Evolutionary conservation across 2,888 invertebrate genomes (phyloP).

Genomic region (Eupithecia vulgata): DNA sequence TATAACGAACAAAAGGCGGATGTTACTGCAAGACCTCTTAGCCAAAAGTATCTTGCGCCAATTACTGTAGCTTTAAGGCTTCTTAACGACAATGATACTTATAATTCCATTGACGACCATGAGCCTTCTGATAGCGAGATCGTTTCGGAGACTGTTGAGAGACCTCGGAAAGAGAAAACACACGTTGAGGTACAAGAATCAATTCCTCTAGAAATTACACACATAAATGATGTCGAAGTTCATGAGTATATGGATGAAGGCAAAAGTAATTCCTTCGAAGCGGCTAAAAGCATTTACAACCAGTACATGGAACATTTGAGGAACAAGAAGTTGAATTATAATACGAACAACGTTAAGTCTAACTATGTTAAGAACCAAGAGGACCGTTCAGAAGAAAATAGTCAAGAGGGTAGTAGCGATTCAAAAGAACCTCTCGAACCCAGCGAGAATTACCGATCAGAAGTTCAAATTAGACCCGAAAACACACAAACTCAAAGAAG

Average conservation of each 20-base stretch:
- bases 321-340: slow-evolving; percentile 68
- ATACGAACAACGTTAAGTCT: slow-evolving; percentile 61
- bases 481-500: slow-evolving; percentile 58
- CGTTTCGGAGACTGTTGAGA: slow-evolving; percentile 65
- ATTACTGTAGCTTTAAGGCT: slow-evolving; percentile 85
- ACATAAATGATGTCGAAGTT: slow-evolving; percentile 77
- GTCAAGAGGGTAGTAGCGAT: slow-evolving; percentile 49
- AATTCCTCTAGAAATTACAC: slow-evolving; percentile 81
- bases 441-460: slow-evolving; percentile 66
- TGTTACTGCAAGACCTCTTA: slow-evolving; percentile 84
- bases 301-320: slow-evolving; percentile 70
- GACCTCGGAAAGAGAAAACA: slow-evolving; percentile 76
- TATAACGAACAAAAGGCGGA: slow-evolving; percentile 59
- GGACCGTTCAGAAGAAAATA: slow-evolving; percentile 55
- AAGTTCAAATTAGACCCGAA: slow-evolving; percentile 63
- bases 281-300: slow-evolving; percentile 64
- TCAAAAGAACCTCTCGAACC: slow-evolving; percentile 62
- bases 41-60: slow-evolving; percentile 84
- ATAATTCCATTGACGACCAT: slow-evolving; percentile 70
- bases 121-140: slow-evolving; percentile 74
- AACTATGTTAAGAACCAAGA: slow-evolving; percentile 61
- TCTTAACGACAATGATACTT: slow-evolving; percentile 71
- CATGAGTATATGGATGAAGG: slow-evolving; percentile 76
- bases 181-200: slow-evolving; percentile 87
- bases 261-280: slow-evolving; percentile 56